A percentile compares a stretch with the other conserved stretches of the same genome.
Evolutionary conservation across 2,113 vertebrate species (phyloP).

Genomic region (Polypterus senegalus): DNA sequence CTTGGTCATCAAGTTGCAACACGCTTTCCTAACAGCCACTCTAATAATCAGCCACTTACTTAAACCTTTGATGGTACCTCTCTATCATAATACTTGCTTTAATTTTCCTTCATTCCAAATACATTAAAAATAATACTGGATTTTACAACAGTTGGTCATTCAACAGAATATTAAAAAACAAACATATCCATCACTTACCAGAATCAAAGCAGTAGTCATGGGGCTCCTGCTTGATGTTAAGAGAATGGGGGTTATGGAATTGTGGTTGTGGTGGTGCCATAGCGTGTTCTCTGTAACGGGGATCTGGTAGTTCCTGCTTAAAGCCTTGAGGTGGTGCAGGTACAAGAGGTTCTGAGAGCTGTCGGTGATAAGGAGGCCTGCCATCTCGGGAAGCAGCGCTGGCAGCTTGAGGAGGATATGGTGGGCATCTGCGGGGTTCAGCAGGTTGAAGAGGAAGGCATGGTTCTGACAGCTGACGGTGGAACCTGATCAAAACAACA

Average conservation of each 20-base stretch:
- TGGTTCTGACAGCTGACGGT: constrained; percentile 88
- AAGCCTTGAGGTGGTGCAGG: constrained; percentile 72
- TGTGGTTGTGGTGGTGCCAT: constrained; percentile 45
- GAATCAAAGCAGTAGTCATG: constrained; percentile 90
- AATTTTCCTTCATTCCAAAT: too few relatives aligned
- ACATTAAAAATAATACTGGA: too few relatives aligned
- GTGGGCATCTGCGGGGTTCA: constrained; percentile 46
- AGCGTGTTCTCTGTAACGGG: constrained; percentile 67
- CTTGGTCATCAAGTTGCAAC: too few relatives aligned
- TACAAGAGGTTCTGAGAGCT: constrained; percentile 83
- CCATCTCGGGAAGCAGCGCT: constrained; percentile 49
- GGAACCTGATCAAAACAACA: constrained; percentile 55
- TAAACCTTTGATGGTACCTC: too few relatives aligned
- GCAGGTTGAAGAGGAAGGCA: constrained; percentile 47
- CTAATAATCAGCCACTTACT: too few relatives aligned
- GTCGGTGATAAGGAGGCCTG: constrained; percentile 76
- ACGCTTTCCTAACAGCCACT: too few relatives aligned
- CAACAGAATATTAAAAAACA: too few relatives aligned
- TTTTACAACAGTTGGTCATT: too few relatives aligned
- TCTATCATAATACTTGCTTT: too few relatives aligned
- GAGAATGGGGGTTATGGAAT: constrained; percentile 55
- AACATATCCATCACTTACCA: constrained; percentile 47
- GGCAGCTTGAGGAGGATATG: constrained; percentile 58
- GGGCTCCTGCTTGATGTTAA: constrained; percentile 93
- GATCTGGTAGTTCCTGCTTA: constrained; percentile 84